Percentiles rank a stretch among this genome's conserved stretches.
These are phyloP conservation scores for Rhinichthys osculus DNA, from an alignment of 2,797 vertebrate genomes.

Conservation along the genomic window DNA sequence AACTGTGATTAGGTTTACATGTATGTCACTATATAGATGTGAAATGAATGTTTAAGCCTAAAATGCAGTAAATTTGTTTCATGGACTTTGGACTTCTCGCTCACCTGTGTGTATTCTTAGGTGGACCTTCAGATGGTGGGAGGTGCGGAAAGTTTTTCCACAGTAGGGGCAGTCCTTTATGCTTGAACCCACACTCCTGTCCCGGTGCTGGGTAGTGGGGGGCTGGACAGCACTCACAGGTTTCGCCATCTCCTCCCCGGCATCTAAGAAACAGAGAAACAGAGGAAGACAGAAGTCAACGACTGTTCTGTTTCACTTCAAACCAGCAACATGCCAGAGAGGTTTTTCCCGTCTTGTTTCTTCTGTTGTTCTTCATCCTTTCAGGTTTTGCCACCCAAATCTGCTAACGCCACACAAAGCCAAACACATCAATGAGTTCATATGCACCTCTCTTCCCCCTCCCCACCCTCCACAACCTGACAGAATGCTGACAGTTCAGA, in stretches of 20 bases:
- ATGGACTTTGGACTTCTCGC: constrained; percentile 58
- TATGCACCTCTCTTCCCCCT: constrained; percentile 72
- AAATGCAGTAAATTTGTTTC: neutral
- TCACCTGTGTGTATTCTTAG: constrained; percentile 99
- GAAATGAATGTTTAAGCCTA: neutral
- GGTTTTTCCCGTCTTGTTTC: constrained; percentile 53
- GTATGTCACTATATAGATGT: neutral
- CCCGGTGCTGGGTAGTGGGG: constrained; percentile 89
- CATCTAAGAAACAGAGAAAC: constrained; percentile 83
- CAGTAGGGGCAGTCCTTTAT: constrained; percentile 99
- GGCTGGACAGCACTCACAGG: constrained; percentile 85
- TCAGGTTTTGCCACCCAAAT: constrained; percentile 80
- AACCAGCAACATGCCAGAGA: constrained; percentile 82
- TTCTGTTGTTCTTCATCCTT: constrained; percentile 68
- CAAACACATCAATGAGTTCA: constrained; percentile 86
- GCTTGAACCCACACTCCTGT: constrained; percentile 89
- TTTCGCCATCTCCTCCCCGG: constrained; percentile 94
- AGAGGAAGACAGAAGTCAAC: constrained; percentile 71
- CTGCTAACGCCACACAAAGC: constrained; percentile 90
- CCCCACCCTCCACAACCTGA: constrained; percentile 84
- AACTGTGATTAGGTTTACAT: neutral
- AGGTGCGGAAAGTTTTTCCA: constrained; percentile 98
- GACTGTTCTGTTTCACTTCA: constrained; percentile 90
- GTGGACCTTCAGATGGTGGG: constrained; percentile 98
- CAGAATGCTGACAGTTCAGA: constrained; percentile 97